These are phyloP conservation scores for Nothoprocta perdicaria DNA, from an alignment of 2,113 vertebrate species.

Conservation along the genomic window DNA sequence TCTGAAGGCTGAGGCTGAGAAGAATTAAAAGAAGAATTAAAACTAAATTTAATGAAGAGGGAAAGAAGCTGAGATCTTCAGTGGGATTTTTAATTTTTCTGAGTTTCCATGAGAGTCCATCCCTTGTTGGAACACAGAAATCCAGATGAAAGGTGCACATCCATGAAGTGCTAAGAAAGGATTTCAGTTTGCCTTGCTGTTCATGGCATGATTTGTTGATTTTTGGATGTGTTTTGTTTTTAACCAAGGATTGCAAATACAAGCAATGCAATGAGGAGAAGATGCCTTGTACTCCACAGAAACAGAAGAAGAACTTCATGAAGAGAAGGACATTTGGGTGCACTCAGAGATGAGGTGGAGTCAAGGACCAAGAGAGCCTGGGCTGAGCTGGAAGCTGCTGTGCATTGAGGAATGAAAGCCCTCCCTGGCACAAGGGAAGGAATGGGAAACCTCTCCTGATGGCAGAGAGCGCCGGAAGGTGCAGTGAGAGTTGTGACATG, in stretches of 20 bases:
- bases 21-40: no score
- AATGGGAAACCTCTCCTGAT: background rate
- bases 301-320: background rate
- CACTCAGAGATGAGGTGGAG: background rate
- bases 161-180: background rate
- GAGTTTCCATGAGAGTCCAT: background rate
- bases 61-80: background rate
- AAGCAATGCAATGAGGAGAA: background rate
- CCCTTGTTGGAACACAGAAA: slow-evolving; percentile 12
- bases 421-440: background rate
- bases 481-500: background rate
- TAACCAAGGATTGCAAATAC: background rate
- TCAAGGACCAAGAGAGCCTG: background rate
- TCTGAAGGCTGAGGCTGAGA: background rate
- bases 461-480: background rate
- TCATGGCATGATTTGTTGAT: background rate
- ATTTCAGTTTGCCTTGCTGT: slow-evolving; percentile 19
- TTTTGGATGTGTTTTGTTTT: background rate
- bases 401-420: background rate
- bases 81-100: slow-evolving; percentile 34
- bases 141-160: background rate
- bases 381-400: background rate
- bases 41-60: background rate
- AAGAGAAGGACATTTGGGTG: background rate
- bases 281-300: background rate